A percentile compares a stretch with the other conserved stretches of the same genome.
phyloP scores from a whole-genome alignment of 2,888 invertebrate genomes.

The Bembecia ichneumoniformis region DNA sequence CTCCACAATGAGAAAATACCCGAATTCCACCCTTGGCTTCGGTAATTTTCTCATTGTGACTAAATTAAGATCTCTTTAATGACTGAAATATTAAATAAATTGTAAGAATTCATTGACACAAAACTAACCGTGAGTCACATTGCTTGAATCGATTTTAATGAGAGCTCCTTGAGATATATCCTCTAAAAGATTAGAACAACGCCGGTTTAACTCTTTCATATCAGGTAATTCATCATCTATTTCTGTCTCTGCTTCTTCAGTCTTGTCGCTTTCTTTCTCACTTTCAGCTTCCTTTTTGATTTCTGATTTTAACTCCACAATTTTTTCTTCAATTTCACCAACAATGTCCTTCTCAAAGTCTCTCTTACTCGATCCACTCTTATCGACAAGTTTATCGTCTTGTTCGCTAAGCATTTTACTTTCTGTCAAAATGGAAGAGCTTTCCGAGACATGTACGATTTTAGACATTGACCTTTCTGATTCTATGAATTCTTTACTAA shows the following conservation, averaged over 20 bases:
- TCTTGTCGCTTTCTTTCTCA: slow-evolving; percentile 1
- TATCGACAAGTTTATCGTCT: slow-evolving; percentile 45
- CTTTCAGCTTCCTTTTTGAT: slow-evolving; percentile 35
- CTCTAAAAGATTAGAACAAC: slow-evolving; percentile 65
- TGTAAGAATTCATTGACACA: neutral
- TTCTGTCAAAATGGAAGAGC: slow-evolving; percentile 53
- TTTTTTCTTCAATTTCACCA: slow-evolving; percentile 39
- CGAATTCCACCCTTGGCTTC: too few relatives aligned
- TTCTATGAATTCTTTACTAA: slow-evolving; percentile 53
- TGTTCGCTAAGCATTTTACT: slow-evolving; percentile 54
- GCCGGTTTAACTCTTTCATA: slow-evolving; percentile 60
- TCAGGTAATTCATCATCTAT: slow-evolving; percentile 47
- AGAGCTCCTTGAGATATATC: slow-evolving; percentile 66
- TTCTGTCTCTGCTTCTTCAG: slow-evolving; percentile 8
- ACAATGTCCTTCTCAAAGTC: slow-evolving; percentile 39
- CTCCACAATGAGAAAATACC: too few relatives aligned
- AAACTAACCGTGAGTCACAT: slow-evolving; percentile 57
- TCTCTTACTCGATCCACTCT: slow-evolving; percentile 32
- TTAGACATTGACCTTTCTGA: slow-evolving; percentile 52
- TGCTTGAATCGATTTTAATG: slow-evolving; percentile 61
- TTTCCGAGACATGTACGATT: slow-evolving; percentile 39
- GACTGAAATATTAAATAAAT: neutral
- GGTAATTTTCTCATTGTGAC: too few relatives aligned
- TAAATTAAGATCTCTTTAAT: too few relatives aligned
- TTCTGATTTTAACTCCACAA: slow-evolving; percentile 36